A percentile compares a stretch with the other conserved stretches of the same genome.
Evolutionary conservation across 2,888 invertebrate genomes (phyloP).

Genomic region (Volucella bombylans): DNA sequence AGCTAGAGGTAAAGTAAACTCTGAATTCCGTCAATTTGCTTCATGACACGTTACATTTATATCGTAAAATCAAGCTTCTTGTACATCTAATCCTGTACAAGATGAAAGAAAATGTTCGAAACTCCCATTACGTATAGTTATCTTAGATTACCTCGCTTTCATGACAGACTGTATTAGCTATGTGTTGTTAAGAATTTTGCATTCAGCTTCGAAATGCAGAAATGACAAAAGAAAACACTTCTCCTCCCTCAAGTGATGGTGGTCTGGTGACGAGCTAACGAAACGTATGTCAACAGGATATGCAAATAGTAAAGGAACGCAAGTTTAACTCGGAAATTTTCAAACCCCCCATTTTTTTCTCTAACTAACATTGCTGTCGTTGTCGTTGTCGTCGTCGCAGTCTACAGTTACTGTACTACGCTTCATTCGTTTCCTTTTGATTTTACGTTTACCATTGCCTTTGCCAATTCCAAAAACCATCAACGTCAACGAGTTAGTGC

Average conservation of each 20-base stretch:
- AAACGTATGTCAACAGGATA: constrained; percentile 72
- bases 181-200: constrained; percentile 1
- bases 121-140: too few relatives aligned
- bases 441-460: too few relatives aligned
- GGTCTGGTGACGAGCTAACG: constrained; percentile 51
- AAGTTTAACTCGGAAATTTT: constrained; percentile 72
- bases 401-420: constrained; percentile 70
- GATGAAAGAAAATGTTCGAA: too few relatives aligned
- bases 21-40: too few relatives aligned
- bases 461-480: constrained; percentile 65
- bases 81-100: too few relatives aligned
- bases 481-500: constrained; percentile 44
- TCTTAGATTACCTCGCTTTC: background rate
- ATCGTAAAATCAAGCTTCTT: too few relatives aligned
- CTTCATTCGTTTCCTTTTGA: constrained; percentile 70
- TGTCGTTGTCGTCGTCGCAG: constrained; percentile 51
- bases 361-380: background rate
- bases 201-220: constrained; percentile 16
- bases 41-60: too few relatives aligned
- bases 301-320: constrained; percentile 69
- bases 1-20: too few relatives aligned
- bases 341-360: constrained; percentile 65
- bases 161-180: background rate
- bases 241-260: background rate
- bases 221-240: constrained; percentile 42